These are phyloP conservation scores for Emydoidea blandingii DNA, from an alignment of 2,797 vertebrate species.

Conservation along the genomic window DNA sequence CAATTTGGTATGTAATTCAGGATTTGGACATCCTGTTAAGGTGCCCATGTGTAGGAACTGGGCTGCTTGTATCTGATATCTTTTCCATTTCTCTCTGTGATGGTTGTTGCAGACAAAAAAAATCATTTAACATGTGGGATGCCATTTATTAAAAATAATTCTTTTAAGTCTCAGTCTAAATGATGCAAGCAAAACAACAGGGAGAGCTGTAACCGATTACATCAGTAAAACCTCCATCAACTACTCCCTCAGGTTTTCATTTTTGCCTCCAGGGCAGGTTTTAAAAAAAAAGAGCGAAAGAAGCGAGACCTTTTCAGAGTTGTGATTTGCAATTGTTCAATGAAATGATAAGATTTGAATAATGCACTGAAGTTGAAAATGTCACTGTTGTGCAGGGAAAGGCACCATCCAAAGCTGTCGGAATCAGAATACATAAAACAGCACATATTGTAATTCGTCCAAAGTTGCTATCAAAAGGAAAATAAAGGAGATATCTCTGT, in stretches of 20 bases:
- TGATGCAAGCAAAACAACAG: neutral
- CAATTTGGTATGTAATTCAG: fast-evolving
- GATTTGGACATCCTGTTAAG: neutral
- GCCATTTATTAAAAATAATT: constrained; percentile 27
- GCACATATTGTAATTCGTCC: neutral
- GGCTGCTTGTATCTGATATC: neutral
- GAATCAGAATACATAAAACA: neutral
- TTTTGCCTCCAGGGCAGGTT: neutral
- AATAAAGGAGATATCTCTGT: neutral
- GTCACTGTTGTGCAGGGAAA: constrained; percentile 1
- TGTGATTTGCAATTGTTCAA: constrained; percentile 18
- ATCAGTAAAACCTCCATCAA: constrained; percentile 23
- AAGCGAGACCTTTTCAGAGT: constrained; percentile 12
- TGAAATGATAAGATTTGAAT: neutral
- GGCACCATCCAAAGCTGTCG: neutral
- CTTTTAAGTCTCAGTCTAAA: constrained; percentile 20
- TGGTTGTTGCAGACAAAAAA: neutral
- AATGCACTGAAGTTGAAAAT: constrained; percentile 15
- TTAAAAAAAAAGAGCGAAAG: neutral
- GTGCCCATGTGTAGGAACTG: neutral
- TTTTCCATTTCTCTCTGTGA: neutral
- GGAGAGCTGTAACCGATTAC: constrained; percentile 24
- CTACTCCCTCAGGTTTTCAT: constrained; percentile 34
- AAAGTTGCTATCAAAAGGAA: constrained; percentile 38
- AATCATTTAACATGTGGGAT: neutral